These are phyloP conservation scores for Vulpes vulpes DNA, from an alignment of 2,113 vertebrate species.

Conservation along the genomic window DNA sequence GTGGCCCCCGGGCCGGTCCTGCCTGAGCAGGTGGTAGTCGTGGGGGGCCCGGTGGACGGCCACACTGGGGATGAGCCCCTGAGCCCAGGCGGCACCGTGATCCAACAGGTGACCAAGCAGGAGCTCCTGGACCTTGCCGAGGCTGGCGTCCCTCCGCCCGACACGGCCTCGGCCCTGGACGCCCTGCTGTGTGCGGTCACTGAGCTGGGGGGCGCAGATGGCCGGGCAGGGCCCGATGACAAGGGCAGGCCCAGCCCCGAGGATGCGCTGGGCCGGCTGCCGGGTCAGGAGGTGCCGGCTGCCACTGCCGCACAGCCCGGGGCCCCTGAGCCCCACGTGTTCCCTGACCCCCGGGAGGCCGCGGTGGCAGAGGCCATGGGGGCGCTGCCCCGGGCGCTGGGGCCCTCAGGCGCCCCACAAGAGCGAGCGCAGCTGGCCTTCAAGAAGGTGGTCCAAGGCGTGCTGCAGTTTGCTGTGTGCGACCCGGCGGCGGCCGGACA, in stretches of 20 bases:
- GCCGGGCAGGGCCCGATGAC: conserved; percentile 78
- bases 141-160: conserved; percentile 82
- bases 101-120: conserved; percentile 87
- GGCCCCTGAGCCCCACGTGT: conserved; percentile 84
- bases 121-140: conserved; percentile 85
- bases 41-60: conserved; percentile 88
- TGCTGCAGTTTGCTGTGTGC: conserved; percentile 94
- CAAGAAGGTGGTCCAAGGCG: conserved; percentile 94
- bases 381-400: conserved; percentile 87
- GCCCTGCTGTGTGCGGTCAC: conserved; percentile 96
- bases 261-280: conserved; percentile 84
- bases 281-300: conserved; percentile 76
- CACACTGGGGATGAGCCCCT: conserved; percentile 78
- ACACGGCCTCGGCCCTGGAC: conserved; percentile 93
- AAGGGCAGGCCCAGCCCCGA: conserved; percentile 71
- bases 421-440: conserved; percentile 87
- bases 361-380: conserved; percentile 86
- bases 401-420: conserved; percentile 85
- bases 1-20: conserved; percentile 86
- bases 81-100: conserved; percentile 80
- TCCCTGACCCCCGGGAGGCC: conserved; percentile 85
- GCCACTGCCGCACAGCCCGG: conserved; percentile 40
- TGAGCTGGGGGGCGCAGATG: conserved; percentile 92
- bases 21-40: conserved; percentile 92
- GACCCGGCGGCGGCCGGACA: conserved; percentile 90